Conservation (phyloP, 2,888 invertebrate species). For the Nomada ferruginata region DNA sequence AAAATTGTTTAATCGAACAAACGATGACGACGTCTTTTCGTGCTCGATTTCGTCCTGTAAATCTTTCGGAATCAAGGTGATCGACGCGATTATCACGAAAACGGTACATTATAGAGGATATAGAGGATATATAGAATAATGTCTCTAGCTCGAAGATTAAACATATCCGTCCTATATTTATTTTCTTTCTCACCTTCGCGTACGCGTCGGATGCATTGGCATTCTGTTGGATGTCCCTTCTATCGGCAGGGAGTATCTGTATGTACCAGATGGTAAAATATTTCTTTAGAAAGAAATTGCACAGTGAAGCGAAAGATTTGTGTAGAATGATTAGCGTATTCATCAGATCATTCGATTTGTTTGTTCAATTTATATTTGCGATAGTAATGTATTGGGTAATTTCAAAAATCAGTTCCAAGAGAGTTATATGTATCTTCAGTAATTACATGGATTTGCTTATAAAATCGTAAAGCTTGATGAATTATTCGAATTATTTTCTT, state of each 20-base stretch:
- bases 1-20: not conserved
- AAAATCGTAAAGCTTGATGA: no score
- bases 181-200: slow-evolving; percentile 62
- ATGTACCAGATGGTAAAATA: no score
- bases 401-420: no score
- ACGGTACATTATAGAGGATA: slow-evolving; percentile 36
- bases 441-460: no score
- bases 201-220: slow-evolving; percentile 19
- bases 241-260: not conserved
- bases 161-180: slow-evolving; percentile 75
- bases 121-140: slow-evolving; percentile 58
- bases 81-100: slow-evolving; percentile 11
- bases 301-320: no score
- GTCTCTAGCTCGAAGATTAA: slow-evolving; percentile 72
- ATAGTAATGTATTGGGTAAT: no score
- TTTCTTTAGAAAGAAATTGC: no score
- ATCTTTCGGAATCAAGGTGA: slow-evolving; percentile 20
- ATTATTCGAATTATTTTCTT: no score
- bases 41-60: slow-evolving; percentile 13
- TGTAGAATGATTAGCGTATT: no score
- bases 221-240: not conserved
- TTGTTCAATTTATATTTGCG: no score
- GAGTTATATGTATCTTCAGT: no score
- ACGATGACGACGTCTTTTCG: slow-evolving; percentile 9
- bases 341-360: no score